Percentiles rank a stretch among this genome's conserved stretches.
Conservation (phyloP, 1,140 invertebrate genomes). For the Paraescarpia echinospica region DNA sequence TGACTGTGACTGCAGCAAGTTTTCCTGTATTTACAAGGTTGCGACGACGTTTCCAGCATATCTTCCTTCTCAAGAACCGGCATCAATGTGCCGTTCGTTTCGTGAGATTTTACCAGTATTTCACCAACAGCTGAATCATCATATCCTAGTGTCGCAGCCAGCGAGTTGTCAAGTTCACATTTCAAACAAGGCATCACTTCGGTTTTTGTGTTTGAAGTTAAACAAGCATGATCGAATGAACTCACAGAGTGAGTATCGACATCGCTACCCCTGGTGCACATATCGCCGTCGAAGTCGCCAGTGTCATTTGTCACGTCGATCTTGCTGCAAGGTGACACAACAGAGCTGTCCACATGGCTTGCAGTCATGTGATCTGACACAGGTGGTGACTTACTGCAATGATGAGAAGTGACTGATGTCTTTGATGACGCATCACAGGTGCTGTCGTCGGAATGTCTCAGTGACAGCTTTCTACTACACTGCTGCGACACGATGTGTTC, state of each 20-base stretch:
- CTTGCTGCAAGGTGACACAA: not conserved
- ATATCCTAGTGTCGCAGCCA: not conserved
- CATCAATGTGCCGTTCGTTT: not conserved
- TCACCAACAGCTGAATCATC: not conserved
- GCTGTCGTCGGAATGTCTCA: not conserved
- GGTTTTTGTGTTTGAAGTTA: not conserved
- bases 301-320: not conserved
- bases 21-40: not conserved
- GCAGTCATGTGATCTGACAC: not conserved
- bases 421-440: not conserved
- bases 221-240: not conserved
- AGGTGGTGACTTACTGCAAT: not conserved
- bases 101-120: not conserved
- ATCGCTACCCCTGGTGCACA: not conserved
- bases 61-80: not conserved
- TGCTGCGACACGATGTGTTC: not conserved
- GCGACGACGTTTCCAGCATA: not conserved
- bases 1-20: not conserved
- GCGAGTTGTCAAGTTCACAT: not conserved
- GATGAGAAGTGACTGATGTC: not conserved
- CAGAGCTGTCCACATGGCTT: not conserved
- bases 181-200: not conserved
- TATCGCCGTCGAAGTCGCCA: not conserved
- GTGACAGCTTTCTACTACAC: not conserved
- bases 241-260: not conserved